Conservation (phyloP, 2,888 invertebrate species). For the Thyatira batis region DNA sequence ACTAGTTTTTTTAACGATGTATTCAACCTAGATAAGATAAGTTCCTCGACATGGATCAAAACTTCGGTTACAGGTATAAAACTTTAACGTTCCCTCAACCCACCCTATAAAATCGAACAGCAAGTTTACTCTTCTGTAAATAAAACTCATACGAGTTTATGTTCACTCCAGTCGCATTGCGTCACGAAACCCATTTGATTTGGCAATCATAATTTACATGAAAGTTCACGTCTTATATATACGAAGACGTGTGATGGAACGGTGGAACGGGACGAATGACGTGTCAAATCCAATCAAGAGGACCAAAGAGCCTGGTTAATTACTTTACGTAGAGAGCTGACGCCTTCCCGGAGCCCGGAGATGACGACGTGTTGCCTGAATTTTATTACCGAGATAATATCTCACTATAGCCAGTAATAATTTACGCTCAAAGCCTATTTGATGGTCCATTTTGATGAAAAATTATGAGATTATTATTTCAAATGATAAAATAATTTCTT, state of each 20-base stretch:
- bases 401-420: constrained; percentile 6
- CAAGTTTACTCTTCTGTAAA: neutral
- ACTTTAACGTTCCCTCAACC: neutral
- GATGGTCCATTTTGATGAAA: neutral
- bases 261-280: constrained; percentile 26
- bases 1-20: no score
- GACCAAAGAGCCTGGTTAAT: constrained; percentile 56
- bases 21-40: no score
- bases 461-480: no score
- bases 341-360: constrained; percentile 18
- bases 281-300: constrained; percentile 64
- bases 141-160: neutral
- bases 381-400: constrained; percentile 4
- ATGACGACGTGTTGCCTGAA: constrained; percentile 6
- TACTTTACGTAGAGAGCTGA: constrained; percentile 47
- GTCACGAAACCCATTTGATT: neutral
- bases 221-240: neutral
- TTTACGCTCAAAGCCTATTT: neutral
- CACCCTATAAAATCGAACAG: neutral
- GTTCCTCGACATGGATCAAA: neutral
- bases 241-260: neutral
- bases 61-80: no score
- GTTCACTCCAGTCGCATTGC: no score
- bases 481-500: no score
- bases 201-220: neutral